These are phyloP conservation scores for Neomonachus schauinslandi DNA, from an alignment of 2,113 vertebrate species.

Conservation along the genomic window DNA sequence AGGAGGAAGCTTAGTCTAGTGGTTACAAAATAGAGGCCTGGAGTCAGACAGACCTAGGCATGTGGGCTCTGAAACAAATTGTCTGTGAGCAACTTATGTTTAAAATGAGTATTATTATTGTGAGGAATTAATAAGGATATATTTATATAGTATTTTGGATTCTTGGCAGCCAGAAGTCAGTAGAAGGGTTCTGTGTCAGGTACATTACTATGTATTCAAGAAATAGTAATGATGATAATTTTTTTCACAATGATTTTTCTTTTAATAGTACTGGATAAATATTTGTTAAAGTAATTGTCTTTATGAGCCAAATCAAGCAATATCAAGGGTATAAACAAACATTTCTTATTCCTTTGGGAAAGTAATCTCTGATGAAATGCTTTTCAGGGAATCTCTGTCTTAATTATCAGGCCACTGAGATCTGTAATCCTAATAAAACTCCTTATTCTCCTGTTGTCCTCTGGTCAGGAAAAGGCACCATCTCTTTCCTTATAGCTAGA, in stretches of 20 bases:
- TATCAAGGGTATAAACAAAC: neutral
- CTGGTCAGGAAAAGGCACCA: neutral
- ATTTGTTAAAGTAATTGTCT: neutral
- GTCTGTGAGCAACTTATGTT: neutral
- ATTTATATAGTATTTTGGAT: neutral
- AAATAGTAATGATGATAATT: neutral
- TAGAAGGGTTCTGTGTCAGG: neutral
- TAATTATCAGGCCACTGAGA: neutral
- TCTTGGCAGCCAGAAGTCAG: neutral
- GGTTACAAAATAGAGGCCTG: neutral
- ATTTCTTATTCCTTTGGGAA: neutral
- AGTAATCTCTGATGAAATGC: conserved; percentile 14
- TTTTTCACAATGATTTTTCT: neutral
- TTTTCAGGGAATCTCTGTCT: conserved; percentile 9
- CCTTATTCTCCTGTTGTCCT: neutral
- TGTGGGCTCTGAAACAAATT: neutral
- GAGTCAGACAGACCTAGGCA: neutral
- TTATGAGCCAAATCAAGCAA: neutral
- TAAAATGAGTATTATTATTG: neutral
- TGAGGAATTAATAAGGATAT: neutral
- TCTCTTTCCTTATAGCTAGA: neutral
- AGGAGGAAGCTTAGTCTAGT: neutral
- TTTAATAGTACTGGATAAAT: neutral
- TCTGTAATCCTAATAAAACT: neutral
- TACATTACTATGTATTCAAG: neutral